These are phyloP conservation scores for Ammodytes marinus DNA, from an alignment of 2,113 vertebrate species.

Conservation along the genomic window DNA sequence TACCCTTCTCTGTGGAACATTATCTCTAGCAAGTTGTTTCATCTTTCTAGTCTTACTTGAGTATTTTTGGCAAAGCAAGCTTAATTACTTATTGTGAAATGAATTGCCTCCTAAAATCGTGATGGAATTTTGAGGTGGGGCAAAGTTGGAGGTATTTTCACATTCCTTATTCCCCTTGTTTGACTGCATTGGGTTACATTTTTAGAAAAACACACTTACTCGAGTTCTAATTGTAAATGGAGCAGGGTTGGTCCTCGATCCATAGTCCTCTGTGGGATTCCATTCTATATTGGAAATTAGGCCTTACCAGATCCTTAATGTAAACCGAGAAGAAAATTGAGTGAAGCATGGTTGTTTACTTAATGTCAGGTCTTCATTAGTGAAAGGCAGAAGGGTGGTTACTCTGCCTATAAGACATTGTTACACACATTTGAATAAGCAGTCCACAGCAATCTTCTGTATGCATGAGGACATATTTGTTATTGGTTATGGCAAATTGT, in stretches of 20 bases:
- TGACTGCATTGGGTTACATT: slow-evolving; percentile 6
- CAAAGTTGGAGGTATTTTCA: slow-evolving; percentile 55
- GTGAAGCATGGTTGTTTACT: slow-evolving; percentile 9
- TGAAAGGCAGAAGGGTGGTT: not conserved
- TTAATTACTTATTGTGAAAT: slow-evolving; percentile 74
- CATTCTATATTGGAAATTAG: not conserved
- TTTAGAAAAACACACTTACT: slow-evolving; percentile 39
- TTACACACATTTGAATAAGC: not conserved
- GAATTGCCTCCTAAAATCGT: slow-evolving; percentile 67
- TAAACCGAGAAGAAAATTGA: slow-evolving; percentile 22
- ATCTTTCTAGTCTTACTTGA: slow-evolving; percentile 59
- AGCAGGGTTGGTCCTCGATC: slow-evolving; percentile 17
- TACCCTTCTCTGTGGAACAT: slow-evolving; percentile 51
- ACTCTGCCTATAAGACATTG: not conserved
- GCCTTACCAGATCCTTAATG: slow-evolving; percentile 3
- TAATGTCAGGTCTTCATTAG: slow-evolving; percentile 21
- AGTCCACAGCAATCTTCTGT: not conserved
- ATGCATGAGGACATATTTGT: slow-evolving; percentile 18
- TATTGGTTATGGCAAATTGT: slow-evolving; percentile 3
- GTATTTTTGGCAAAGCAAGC: slow-evolving; percentile 67
- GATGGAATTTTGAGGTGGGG: slow-evolving; percentile 61
- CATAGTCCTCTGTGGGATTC: not conserved
- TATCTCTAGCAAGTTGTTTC: slow-evolving; percentile 63
- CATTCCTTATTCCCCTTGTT: slow-evolving; percentile 29
- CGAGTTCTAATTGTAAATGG: slow-evolving; percentile 38